These are phyloP conservation scores for Lepisosteus osseus DNA, from an alignment of 2,113 vertebrate genomes.

Conservation along the genomic window DNA sequence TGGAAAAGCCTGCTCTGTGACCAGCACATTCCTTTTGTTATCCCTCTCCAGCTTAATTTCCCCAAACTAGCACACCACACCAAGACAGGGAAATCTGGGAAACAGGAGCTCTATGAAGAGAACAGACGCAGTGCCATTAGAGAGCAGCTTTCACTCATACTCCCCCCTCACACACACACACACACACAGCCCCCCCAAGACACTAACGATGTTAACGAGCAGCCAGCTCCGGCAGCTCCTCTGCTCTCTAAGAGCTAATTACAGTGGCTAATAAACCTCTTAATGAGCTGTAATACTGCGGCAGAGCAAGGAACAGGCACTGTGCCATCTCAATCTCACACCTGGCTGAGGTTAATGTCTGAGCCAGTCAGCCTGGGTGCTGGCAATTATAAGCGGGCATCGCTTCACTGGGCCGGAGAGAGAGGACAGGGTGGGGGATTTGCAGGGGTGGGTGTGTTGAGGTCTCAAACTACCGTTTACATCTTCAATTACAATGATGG, in stretches of 20 bases:
- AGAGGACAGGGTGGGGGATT: slow-evolving; percentile 9
- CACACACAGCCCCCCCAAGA: slow-evolving; percentile 35
- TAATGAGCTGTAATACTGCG: slow-evolving; percentile 47
- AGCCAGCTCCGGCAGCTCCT: slow-evolving; percentile 9
- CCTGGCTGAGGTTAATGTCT: slow-evolving; percentile 35
- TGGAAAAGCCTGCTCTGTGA: no score
- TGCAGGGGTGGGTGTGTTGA: slow-evolving; percentile 5
- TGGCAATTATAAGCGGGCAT: slow-evolving; percentile 26
- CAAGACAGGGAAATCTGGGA: no score
- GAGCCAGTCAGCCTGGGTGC: background rate
- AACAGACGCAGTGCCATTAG: slow-evolving; percentile 9
- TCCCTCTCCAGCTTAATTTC: no score
- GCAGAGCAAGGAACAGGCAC: slow-evolving; percentile 22
- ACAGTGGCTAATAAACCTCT: slow-evolving; percentile 61
- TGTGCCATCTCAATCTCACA: slow-evolving; percentile 54
- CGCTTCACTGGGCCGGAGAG: background rate
- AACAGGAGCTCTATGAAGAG: no score
- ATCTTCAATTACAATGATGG: background rate
- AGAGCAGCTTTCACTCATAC: slow-evolving; percentile 6
- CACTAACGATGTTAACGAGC: slow-evolving; percentile 38
- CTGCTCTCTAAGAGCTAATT: slow-evolving; percentile 52
- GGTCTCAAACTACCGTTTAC: background rate
- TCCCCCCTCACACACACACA: slow-evolving; percentile 26
- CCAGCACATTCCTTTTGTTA: no score
- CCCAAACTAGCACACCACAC: no score